These are phyloP conservation scores for Acanthacorydalis orientalis DNA, from an alignment of 2,888 invertebrate species.

Conservation along the genomic window DNA sequence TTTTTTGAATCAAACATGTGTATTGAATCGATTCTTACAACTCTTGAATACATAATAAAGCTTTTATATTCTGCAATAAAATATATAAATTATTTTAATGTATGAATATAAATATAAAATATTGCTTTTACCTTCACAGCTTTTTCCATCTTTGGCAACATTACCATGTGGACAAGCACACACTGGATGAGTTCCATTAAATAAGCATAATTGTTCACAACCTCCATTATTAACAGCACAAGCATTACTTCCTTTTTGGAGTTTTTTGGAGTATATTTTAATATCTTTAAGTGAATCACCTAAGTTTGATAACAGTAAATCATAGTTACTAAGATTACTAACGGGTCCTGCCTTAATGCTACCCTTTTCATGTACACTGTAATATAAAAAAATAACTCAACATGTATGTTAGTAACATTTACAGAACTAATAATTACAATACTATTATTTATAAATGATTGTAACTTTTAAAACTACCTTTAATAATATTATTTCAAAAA, in stretches of 20 bases:
- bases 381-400: neutral
- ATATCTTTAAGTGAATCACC: slow-evolving; percentile 55
- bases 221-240: slow-evolving; percentile 50
- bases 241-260: slow-evolving; percentile 40
- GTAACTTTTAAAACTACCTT: too few species aligned
- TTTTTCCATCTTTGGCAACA: slow-evolving; percentile 42
- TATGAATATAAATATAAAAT: neutral
- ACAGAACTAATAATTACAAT: too few species aligned
- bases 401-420: too few species aligned
- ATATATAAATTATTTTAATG: slow-evolving; percentile 11
- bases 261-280: slow-evolving; percentile 37
- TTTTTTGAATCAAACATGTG: slow-evolving; percentile 53
- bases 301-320: slow-evolving; percentile 35
- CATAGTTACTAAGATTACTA: slow-evolving; percentile 37
- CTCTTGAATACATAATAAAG: slow-evolving; percentile 71
- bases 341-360: slow-evolving; percentile 47
- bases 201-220: slow-evolving; percentile 67
- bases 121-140: slow-evolving; percentile 39
- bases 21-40: slow-evolving; percentile 65
- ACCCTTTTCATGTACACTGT: slow-evolving; percentile 36
- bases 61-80: slow-evolving; percentile 48
- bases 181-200: slow-evolving; percentile 38
- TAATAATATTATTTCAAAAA: neutral
- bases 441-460: too few species aligned
- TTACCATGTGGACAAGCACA: slow-evolving; percentile 76